phyloP scores from a whole-genome alignment of 2,797 vertebrate species.

The Garrulus glandarius region DNA sequence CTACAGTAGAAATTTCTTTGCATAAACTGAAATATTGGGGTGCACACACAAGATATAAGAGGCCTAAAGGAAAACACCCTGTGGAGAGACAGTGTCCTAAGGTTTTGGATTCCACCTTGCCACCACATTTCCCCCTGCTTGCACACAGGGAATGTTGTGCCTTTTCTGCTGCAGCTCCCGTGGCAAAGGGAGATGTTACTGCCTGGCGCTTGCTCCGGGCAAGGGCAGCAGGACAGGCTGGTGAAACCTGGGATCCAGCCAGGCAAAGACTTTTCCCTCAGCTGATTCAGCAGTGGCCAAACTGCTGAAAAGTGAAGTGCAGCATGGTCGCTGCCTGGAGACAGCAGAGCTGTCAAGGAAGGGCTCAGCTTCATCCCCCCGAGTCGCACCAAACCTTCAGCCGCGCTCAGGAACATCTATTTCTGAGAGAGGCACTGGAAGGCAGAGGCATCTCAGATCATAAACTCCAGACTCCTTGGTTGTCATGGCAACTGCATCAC shows the following conservation, averaged over 20 bases:
- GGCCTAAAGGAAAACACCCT: not conserved
- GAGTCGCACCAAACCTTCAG: not conserved
- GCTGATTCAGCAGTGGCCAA: not conserved
- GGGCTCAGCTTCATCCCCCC: not conserved
- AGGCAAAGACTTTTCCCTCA: not conserved
- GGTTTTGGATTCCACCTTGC: not conserved
- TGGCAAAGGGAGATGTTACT: accelerated
- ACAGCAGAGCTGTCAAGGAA: not conserved
- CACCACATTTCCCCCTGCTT: accelerated
- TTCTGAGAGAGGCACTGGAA: conserved; percentile 4
- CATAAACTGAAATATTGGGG: not conserved
- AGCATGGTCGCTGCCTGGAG: not conserved
- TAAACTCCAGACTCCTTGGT: conserved; percentile 17
- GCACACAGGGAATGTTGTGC: accelerated
- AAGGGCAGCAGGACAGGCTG: not conserved
- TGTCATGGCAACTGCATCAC: conserved; percentile 40
- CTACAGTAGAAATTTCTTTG: not conserved
- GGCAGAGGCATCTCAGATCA: conserved; percentile 7
- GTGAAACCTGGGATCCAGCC: not conserved
- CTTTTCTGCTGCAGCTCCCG: not conserved
- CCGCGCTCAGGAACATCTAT: not conserved
- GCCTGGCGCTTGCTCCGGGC: not conserved
- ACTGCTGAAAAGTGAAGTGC: accelerated
- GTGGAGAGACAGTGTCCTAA: not conserved
- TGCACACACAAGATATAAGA: not conserved